A percentile compares a stretch with the other conserved stretches of the same genome.
Conservation (phyloP, 2,888 invertebrate species). For the Cancer borealis region DNA sequence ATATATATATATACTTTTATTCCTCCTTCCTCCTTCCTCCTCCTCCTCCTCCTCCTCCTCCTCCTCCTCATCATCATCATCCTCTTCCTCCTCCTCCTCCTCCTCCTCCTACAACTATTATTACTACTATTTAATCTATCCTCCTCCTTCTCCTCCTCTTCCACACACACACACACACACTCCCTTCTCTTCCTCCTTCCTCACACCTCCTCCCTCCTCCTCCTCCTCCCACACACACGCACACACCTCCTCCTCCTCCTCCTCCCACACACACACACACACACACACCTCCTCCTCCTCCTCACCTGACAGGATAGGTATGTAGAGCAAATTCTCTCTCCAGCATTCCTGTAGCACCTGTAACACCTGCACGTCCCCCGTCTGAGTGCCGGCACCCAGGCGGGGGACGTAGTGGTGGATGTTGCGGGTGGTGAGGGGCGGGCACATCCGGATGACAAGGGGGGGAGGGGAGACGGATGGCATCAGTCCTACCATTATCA, state of each 20-base stretch:
- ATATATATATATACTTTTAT: no score
- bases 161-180: no score
- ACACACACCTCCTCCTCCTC: not conserved
- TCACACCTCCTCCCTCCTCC: no score
- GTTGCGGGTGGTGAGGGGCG: conserved; percentile 82
- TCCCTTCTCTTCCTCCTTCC: no score
- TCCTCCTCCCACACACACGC: no score
- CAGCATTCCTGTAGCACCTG: conserved; percentile 82
- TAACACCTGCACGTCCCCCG: conserved; percentile 82
- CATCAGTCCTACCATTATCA: conserved; percentile 82
- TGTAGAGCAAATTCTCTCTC: conserved; percentile 83
- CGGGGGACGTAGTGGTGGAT: conserved; percentile 82
- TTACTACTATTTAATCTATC: no score
- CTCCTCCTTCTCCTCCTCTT: no score
- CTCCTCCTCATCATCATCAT: not conserved
- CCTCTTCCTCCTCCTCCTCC: not conserved
- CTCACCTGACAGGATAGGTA: conserved; percentile 81
- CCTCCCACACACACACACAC: no score
- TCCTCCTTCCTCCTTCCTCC: not conserved
- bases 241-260: no score
- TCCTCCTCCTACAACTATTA: not conserved
- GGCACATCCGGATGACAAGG: conserved; percentile 82
- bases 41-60: no score
- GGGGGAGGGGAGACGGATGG: conserved; percentile 81
- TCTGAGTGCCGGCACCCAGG: conserved; percentile 81